These are phyloP conservation scores for Mythimna lalbum DNA, from an alignment of 2,888 invertebrate species.

Conservation along the genomic window DNA sequence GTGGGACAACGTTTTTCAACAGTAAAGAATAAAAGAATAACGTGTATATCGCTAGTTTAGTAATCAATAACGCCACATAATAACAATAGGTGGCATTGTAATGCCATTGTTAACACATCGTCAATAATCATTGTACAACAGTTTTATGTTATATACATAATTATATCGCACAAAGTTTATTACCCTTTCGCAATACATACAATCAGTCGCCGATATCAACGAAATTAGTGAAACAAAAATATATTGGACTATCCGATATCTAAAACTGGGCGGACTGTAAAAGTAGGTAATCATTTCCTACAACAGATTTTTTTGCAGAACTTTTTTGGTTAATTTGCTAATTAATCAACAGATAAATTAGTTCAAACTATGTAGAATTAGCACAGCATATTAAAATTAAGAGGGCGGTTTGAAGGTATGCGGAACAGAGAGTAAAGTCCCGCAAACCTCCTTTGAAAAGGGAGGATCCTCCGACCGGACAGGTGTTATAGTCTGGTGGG, in stretches of 20 bases:
- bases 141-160: slow-evolving; percentile 6
- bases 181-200: slow-evolving; percentile 31
- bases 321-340: background rate
- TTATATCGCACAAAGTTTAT: slow-evolving; percentile 25
- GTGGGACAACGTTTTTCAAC: too few species aligned
- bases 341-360: background rate
- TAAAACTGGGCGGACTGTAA: slow-evolving; percentile 38
- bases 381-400: too few species aligned
- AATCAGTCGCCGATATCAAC: slow-evolving; percentile 26
- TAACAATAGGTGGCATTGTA: background rate
- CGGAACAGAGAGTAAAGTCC: too few species aligned
- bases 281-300: background rate
- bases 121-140: slow-evolving; percentile 12
- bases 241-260: slow-evolving; percentile 13
- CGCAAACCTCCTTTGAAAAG: too few species aligned
- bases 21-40: too few species aligned
- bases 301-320: background rate
- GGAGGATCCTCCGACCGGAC: too few species aligned
- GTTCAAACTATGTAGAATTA: background rate
- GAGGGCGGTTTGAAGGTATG: too few species aligned
- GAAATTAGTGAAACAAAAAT: slow-evolving; percentile 30
- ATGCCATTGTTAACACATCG: slow-evolving; percentile 32
- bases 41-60: background rate
- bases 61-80: background rate
- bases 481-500: too few species aligned